Conservation (phyloP, 2,113 vertebrate genomes). For the Bucco capensis region DNA sequence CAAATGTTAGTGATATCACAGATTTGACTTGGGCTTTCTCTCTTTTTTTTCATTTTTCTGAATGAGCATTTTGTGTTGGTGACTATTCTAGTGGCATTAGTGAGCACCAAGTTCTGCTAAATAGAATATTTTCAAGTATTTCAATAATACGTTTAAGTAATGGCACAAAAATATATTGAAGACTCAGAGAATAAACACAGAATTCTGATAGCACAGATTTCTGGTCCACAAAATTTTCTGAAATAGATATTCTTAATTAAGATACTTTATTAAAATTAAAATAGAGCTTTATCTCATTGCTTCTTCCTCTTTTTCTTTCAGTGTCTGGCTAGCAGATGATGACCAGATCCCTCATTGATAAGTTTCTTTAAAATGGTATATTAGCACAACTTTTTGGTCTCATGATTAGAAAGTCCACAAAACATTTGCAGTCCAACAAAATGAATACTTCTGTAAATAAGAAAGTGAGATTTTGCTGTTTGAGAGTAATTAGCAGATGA, state of each 20-base stretch:
- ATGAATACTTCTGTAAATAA: not conserved
- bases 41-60: not conserved
- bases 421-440: not conserved
- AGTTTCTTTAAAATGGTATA: not conserved
- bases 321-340: not conserved
- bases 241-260: not conserved
- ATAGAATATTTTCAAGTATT: not conserved
- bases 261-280: not conserved
- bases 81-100: fast-evolving
- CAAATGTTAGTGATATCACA: not conserved
- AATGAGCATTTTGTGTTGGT: not conserved
- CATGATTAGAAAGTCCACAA: not conserved
- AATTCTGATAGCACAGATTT: not conserved
- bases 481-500: not conserved
- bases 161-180: not conserved
- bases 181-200: not conserved
- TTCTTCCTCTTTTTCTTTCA: not conserved
- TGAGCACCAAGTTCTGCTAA: not conserved
- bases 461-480: not conserved
- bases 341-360: not conserved
- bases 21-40: not conserved
- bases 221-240: not conserved
- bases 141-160: not conserved
- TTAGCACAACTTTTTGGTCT: not conserved
- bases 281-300: fast-evolving